phyloP scores from a whole-genome alignment of 2,888 invertebrate genomes.

The Teleogryllus oceanicus region DNA sequence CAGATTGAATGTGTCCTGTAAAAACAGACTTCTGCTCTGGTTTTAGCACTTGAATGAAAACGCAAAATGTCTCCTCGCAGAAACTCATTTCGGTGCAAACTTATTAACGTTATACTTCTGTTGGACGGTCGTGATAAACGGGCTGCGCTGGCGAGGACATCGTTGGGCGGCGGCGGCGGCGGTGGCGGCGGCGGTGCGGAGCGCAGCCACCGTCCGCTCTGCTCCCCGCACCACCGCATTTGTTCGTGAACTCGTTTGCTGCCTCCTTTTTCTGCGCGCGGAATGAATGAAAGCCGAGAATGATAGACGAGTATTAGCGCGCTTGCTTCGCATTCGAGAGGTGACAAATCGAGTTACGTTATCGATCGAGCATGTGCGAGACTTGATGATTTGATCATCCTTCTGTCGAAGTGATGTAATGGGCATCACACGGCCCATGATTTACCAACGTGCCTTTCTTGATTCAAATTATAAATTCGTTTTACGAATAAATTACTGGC shows the following conservation, averaged over 20 bases:
- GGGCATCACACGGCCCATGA: too few species aligned
- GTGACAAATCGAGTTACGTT: too few species aligned
- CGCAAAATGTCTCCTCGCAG: neutral
- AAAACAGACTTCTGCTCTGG: neutral
- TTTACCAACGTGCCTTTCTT: too few species aligned
- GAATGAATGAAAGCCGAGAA: too few species aligned
- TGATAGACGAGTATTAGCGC: too few species aligned
- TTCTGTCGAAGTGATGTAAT: too few species aligned
- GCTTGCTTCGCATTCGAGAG: too few species aligned
- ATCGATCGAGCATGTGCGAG: too few species aligned
- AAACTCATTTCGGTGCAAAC: neutral
- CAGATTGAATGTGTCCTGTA: neutral
- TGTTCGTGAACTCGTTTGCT: neutral
- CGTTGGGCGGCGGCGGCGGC: neutral
- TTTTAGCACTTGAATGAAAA: slow-evolving; percentile 8
- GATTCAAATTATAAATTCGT: too few species aligned
- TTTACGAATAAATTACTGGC: too few species aligned
- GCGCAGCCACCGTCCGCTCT: neutral
- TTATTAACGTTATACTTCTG: neutral
- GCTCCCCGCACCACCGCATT: too few species aligned
- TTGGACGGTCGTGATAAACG: slow-evolving; percentile 7
- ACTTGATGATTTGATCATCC: too few species aligned
- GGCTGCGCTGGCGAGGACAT: neutral
- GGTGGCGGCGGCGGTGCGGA: neutral
- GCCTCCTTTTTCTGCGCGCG: neutral